Evolutionary conservation across 53 echinoderm and acorn worm genomes (phyloP), one percentile per base, ranked within the genome.

Genomic region (Pentamera pediparva): DNA sequence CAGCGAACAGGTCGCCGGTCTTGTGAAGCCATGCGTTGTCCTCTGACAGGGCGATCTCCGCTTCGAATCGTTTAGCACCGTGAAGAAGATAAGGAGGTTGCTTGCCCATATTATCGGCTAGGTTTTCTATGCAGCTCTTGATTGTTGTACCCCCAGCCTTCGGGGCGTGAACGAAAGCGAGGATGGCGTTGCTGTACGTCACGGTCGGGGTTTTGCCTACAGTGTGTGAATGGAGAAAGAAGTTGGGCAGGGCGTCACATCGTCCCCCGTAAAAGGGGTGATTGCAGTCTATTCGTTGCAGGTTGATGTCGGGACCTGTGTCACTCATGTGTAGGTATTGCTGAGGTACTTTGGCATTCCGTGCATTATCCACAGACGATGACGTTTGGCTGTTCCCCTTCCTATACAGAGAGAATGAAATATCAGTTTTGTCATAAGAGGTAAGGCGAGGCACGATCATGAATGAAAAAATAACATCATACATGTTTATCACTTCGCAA

Each of bases 181-280:
- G 24, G 12, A 54, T 17, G 18, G 54, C 24, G 24, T 54, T 54
- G 8, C 28, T 10, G 54, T 54, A 54, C 15, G 8, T 8, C 8
- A 10, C 9, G 8, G 9, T 8, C 43, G 43, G 9, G 43, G 8
- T 41, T 41, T 41, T 41, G 8, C 9, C 43, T 41, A 10, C 43
- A 54, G 10, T 28, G 8, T 54, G 7, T 26, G 54, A 20, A 54
- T 3, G 24, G 20, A 54, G 54, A 54, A 54, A 54, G 28, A 54
- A 54, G 54, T 54, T 54, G 24, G 54, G 54, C 54, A 54, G 18
- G 12, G 54, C 54, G n/a, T n/a, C n/a, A n/a, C n/a, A n/a, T n/a
- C n/a, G n/a, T n/a, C n/a, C n/a, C n/a, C n/a, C n/a, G n/a, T n/a
- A n/a, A n/a, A n/a, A n/a, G n/a, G n/a, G n/a, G n/a, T n/a, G n/a